Evolutionary conservation across 2,113 vertebrate genomes (phyloP), one percentile per base, ranked within the genome.

Genomic region (Salvelinus alpinus): DNA sequence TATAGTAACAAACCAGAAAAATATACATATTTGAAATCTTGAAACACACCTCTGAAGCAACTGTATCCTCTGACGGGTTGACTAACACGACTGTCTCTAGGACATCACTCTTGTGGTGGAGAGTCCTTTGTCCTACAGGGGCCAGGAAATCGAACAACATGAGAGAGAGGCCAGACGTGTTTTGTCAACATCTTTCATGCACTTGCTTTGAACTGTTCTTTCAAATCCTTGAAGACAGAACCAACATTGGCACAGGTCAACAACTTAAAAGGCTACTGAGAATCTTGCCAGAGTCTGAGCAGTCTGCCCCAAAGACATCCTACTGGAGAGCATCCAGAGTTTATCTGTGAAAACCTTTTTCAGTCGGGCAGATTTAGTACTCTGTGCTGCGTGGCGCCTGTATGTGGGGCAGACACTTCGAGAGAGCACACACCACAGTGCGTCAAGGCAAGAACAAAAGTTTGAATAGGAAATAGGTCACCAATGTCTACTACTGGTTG

Each of bases 51-150:
- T 99, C 96, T 77, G 94, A 94, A 47, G 92, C 90, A 5, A 96
- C 86, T 29, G 94, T 94, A 78, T 95, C 93, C 84, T 94, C 93
- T 76, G 94, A 94, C 72, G 97, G 97, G 81, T 98, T 99, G 69
- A 99, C 96, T 51, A 99, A 92, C 80, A 99, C 94, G 80, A 97
- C 93, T 0, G 95, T 98, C 88, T 98, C 95, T 84, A 99, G 91
- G 76, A 91, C 93, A 88, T 99, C 95, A 77, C 96, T 98, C 76
- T 85, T 94, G 89, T 99, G 96, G 88, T 96, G 95, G 34, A 99
- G 95, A 77, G 94, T 98, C 93, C 97, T 96, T 91, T 99, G 96
- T 89, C 97, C 98, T 99, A 89, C 14, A 82, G 77, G 51, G 91
- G 71, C 92, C 84, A 76, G 16, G 60, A 13, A 3, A 12, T 31